Base-by-base conservation (phyloP, 1,140 invertebrate genomes). In the Sesamia nonagrioides region DNA sequence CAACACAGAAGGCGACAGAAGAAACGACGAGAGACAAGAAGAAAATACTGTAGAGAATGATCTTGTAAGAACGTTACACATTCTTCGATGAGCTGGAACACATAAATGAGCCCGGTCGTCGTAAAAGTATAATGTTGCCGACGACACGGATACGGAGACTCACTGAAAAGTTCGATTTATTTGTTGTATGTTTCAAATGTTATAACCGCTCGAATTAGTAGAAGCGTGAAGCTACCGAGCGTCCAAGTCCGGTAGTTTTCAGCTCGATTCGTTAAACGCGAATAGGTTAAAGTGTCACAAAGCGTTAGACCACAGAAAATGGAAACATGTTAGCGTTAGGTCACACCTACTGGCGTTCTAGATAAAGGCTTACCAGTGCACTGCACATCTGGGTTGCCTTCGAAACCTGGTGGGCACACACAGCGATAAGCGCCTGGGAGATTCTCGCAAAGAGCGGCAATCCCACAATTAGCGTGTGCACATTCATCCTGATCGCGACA, bases 401-500 rank as follows among this genome's bases (percentile, higher is more conserved):
- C 95, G 87, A 96, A 98, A 81, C 98, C 98, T 81, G 96, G 94
- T 71, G 97, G 97, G 94, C 98, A 99, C 79, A 97, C 95, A 94
- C 98, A 99, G 82, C 96, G 96, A 93, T 97, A 96, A 60, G 96
- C 96, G 79, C 98, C 98, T 58, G 97, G 96, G 21, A 97, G 91
- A 92, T 98, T 98, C 54, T 96, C 96, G 94, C 98, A 98, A 75
- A 97, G 95, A 18, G 98, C 98, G 85, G 96, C 96, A 63, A 96
- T 96, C 78, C 97, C 98, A 91, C 98, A 99, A 68, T 96, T 96
- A 37, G 95, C 95, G 78, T 96, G 95, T 78, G 97, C 95, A 91
- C 98, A 99, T 94, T 98, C 97, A 92, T 98, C 96, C 60, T 97
- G 94, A 88, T 98, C 84, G 84, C 97, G 98, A 69, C 97, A 97